A percentile compares a stretch with the other conserved stretches of the same genome.
Evolutionary conservation across 37 sponge, comb jelly and placozoan genomes (phyloP).

Genomic region (Geodia barretti): DNA sequence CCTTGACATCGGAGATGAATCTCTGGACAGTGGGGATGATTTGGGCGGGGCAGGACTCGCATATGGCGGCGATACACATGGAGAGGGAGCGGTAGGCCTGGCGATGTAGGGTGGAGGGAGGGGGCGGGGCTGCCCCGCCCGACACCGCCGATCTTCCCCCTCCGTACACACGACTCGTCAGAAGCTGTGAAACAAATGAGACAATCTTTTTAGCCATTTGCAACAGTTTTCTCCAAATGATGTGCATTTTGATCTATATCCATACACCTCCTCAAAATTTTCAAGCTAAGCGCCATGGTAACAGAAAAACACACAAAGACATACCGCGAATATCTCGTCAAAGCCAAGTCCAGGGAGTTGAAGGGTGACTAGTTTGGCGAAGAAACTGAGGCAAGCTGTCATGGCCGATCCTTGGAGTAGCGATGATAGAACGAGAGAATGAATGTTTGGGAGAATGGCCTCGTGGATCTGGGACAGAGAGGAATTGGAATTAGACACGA

Average conservation of each 20-base stretch:
- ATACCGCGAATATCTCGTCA: conserved; percentile 37
- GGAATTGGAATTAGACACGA: neutral
- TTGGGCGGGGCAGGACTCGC: conserved; percentile 59
- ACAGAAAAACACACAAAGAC: no score
- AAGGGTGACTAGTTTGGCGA: conserved; percentile 64
- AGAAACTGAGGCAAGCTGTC: conserved; percentile 73
- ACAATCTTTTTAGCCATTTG: no score
- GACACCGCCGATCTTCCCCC: neutral
- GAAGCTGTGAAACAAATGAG: neutral
- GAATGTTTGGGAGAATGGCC: conserved; percentile 47
- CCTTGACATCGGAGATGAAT: conserved; percentile 75
- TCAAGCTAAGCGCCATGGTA: no score
- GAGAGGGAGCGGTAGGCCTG: conserved; percentile 89
- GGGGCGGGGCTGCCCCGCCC: no score
- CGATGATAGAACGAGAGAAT: conserved; percentile 69
- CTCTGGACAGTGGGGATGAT: conserved; percentile 53
- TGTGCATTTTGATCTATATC: no score
- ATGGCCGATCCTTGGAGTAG: conserved; percentile 83
- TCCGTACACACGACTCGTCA: neutral
- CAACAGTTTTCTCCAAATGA: no score
- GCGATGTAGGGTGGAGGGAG: neutral
- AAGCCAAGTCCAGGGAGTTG: conserved; percentile 52
- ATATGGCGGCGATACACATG: conserved; percentile 80
- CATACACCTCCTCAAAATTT: no score
- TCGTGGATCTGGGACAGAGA: neutral